Evolutionary conservation across 1,140 invertebrate genomes (phyloP), one percentile per base, ranked within the genome.

Genomic region (Diorhabda elongata): DNA sequence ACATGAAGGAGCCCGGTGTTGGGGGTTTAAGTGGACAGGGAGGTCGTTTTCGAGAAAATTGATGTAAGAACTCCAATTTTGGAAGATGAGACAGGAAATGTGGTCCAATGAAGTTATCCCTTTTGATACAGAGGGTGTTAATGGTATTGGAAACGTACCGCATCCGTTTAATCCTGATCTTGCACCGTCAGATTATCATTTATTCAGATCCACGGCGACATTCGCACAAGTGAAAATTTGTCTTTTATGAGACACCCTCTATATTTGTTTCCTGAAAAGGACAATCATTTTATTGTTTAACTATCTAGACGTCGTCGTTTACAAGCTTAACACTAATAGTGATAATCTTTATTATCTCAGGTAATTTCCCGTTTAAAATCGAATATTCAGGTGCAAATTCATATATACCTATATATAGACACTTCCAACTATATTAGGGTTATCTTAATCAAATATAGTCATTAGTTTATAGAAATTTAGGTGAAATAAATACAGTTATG

Each of bases 361-460:
- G 57, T 58, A 60, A 42, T 60, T 60, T 42, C 58, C 42, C 58
- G 42, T 60, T 42, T 42, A 42, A 58, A 60, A 42, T 60, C 58
- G 58, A 26, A 60, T 42, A 60, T 60, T 60, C 42, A 60, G 42
- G 26, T 60, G 26, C 26, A 60, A 60, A 60, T 42, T 42, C 42
- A 60, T 60, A 60, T 60, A 60, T 60, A 11, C 42, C 4, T 60
- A 60, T 60, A 42, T 60, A 60, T 42, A 26, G 58, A 42, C 26
- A 42, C 58, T 42, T 8, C 26, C 4, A 8, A 26, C 42, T 60
- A 60, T 60, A 60, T 60, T 60, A 60, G 58, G 58, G 58, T 60
- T 60, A 60, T 60, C 58, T 60, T 60, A 41, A 60, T 26, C 58
- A 60, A 60, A 60, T 42, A 60, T 42, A 60, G 26, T 26, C 42